A percentile compares a stretch with the other conserved stretches of the same genome.
These are phyloP conservation scores for Cerastis leucographa DNA, from an alignment of 2,888 invertebrate species.

Conservation along the genomic window DNA sequence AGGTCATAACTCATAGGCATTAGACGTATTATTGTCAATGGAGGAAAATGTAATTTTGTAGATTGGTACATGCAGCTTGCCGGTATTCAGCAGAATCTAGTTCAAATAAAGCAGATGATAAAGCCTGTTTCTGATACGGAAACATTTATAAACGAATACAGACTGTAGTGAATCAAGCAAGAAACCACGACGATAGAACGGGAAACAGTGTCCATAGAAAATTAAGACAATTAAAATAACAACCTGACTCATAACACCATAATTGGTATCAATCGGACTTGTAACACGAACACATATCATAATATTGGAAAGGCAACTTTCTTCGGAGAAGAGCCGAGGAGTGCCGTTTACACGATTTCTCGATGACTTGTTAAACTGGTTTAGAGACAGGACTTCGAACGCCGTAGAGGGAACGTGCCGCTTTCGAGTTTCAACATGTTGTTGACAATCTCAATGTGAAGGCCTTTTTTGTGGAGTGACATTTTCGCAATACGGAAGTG, in stretches of 20 bases:
- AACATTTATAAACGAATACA: not conserved
- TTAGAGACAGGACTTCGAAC: slow-evolving; percentile 77
- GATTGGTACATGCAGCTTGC: not conserved
- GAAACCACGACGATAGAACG: not conserved
- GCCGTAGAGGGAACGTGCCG: slow-evolving; percentile 81
- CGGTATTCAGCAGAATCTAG: not conserved
- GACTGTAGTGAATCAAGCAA: not conserved
- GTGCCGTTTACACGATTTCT: slow-evolving; percentile 84
- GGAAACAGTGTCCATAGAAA: not conserved
- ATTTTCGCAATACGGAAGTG: slow-evolving; percentile 44
- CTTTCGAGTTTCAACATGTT: slow-evolving; percentile 75
- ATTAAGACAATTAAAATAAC: slow-evolving; percentile 41
- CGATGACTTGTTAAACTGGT: slow-evolving; percentile 81
- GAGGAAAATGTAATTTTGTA: not conserved
- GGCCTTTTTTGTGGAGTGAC: slow-evolving; percentile 50
- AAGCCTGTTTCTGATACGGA: not conserved
- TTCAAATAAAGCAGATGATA: not conserved
- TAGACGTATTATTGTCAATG: too few relatives aligned
- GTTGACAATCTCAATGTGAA: slow-evolving; percentile 60
- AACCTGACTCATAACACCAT: slow-evolving; percentile 38
- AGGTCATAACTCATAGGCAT: too few relatives aligned
- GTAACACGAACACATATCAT: slow-evolving; percentile 71
- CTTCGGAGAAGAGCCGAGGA: slow-evolving; percentile 77
- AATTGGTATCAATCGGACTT: slow-evolving; percentile 56
- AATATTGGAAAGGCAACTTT: slow-evolving; percentile 82